phyloP scores from a whole-genome alignment of 2,888 invertebrate species.

The Pollenia amentaria region DNA sequence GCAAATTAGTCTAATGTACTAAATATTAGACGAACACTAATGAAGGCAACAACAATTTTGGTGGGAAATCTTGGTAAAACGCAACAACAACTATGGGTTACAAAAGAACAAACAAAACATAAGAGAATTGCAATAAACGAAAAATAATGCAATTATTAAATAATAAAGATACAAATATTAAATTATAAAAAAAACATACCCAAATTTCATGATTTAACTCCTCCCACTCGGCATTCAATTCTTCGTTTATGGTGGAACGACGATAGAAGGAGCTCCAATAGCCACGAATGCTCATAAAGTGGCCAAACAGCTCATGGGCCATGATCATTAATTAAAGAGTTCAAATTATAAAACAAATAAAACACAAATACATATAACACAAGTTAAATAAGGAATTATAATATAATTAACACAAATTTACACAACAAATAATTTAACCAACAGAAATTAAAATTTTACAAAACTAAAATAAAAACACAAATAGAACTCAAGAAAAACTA shows the following conservation, averaged over 20 bases:
- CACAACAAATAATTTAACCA: slow-evolving; percentile 55
- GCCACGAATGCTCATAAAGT: slow-evolving; percentile 75
- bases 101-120: neutral
- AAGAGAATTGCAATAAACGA: neutral
- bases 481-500: slow-evolving; percentile 41
- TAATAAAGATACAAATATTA: slow-evolving; percentile 23
- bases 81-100: slow-evolving; percentile 25
- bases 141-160: slow-evolving; percentile 1
- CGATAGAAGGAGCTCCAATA: slow-evolving; percentile 80
- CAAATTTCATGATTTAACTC: slow-evolving; percentile 81
- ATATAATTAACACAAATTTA: slow-evolving; percentile 13
- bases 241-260: slow-evolving; percentile 78
- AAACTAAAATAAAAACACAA: slow-evolving; percentile 29
- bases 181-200: slow-evolving; percentile 79
- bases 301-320: slow-evolving; percentile 65
- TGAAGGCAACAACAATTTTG: slow-evolving; percentile 33
- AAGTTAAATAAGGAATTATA: slow-evolving; percentile 2
- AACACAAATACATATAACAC: slow-evolving; percentile 34
- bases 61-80: neutral
- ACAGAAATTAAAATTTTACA: slow-evolving; percentile 54
- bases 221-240: slow-evolving; percentile 82
- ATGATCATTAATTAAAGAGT: slow-evolving; percentile 5
- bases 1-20: neutral
- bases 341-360: slow-evolving; percentile 28
- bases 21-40: neutral